Evolutionary conservation across 2,113 vertebrate species (phyloP), one percentile per base, ranked within the genome.

Genomic region (Panthera uncia): DNA sequence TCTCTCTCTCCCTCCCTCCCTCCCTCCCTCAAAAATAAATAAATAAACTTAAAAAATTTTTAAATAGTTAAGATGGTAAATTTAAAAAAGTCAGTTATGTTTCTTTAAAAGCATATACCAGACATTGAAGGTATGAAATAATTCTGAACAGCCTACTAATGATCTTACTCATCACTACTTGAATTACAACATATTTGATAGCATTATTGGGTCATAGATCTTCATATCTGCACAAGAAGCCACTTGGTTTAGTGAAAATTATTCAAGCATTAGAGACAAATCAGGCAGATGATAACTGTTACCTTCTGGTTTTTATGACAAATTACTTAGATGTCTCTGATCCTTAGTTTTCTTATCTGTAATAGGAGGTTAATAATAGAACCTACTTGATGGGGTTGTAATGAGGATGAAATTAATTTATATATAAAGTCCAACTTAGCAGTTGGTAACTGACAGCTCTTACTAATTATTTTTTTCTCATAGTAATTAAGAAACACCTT

Each of bases 201-300:
- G 41, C 63, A 55, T 65, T 65, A 48, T 61, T 23, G 31, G 52
- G 41, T 92, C 50, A 63, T 74, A 57, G 12, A 71, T 92, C 80
- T 91, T 94, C 55, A 74, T 29, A 52, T 95, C 50, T 96, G 61
- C 36, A n/a, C 2, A 83, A 48, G 38, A 85, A 66, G 25, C 29
- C 63, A 55, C 15, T 78, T 90, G 80, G 13, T 36, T 92, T 90
- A 87, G 41, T 83, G 45, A n/a, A 97, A 96, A 84, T 97, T 74
- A 90, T 57, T 79, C 50, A 45, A 38, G 0, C 66, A 33, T 69
- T 66, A 63, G 27, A 94, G 65, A 81, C 19, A 87, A 74, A 66
- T 96, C 52, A 76, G 16, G 4, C 29, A 81, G 45, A n/a, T 71
- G 92, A 95, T 66, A 82, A 31, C 38, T 83, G 5, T 93, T 96